Evolutionary conservation across 2,113 vertebrate species (phyloP).

Genomic region (Hypanus sabinus): DNA sequence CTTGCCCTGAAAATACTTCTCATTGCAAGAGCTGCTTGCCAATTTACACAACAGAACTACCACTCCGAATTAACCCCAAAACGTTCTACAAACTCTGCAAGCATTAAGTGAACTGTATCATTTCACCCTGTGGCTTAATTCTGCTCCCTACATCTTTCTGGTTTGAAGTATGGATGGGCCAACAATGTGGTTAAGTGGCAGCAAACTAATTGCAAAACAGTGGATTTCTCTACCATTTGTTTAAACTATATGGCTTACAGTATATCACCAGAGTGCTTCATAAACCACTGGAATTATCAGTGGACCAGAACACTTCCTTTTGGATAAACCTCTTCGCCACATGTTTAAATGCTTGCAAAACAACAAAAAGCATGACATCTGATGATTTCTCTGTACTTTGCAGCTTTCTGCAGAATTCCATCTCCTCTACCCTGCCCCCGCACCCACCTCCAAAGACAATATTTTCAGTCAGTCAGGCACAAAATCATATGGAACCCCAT

Average conservation of each 20-base stretch:
- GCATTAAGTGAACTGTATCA: neutral
- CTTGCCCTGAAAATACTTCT: neutral
- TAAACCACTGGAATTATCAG: constrained; percentile 33
- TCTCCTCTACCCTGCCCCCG: neutral
- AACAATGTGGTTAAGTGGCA: constrained; percentile 6
- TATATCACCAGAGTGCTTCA: neutral
- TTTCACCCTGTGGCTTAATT: neutral
- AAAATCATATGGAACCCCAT: too few relatives aligned
- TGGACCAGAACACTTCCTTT: constrained; percentile 33
- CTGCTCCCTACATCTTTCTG: neutral
- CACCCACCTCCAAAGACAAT: neutral
- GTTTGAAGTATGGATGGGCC: neutral
- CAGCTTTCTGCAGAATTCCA: neutral
- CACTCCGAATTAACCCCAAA: neutral
- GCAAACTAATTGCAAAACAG: neutral
- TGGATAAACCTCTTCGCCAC: constrained; percentile 30
- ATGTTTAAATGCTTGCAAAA: constrained; percentile 33
- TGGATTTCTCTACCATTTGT: constrained; percentile 20
- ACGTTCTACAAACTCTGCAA: neutral
- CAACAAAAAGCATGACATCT: neutral
- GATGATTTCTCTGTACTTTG: neutral
- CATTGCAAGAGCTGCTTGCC: neutral
- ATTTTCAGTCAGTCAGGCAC: neutral
- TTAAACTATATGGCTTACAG: constrained; percentile 2
- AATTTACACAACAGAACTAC: neutral